Conservation (phyloP, 2,113 vertebrate genomes). For the Tragulus kanchil region DNA sequence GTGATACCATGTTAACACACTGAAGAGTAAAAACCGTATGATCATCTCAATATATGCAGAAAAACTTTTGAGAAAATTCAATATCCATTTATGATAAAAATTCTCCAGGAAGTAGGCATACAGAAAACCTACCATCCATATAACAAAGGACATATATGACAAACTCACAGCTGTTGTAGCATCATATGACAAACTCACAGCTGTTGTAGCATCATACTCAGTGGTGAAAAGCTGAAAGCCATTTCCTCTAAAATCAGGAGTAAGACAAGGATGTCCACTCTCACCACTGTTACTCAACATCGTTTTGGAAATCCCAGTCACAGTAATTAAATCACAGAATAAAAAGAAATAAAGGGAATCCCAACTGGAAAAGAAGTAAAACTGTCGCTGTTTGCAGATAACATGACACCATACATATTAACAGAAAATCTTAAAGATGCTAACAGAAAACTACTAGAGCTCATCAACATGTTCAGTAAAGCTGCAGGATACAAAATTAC, state of each 20-base stretch:
- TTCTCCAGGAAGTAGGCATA: not conserved
- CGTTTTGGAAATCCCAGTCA: not conserved
- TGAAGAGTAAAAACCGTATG: not conserved
- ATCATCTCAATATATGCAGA: not conserved
- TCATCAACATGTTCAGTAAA: not conserved
- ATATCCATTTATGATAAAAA: not conserved
- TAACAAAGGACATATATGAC: not conserved
- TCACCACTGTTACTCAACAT: not conserved
- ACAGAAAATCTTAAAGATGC: not conserved
- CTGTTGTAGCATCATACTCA: not conserved
- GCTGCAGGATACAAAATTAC: not conserved
- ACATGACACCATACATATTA: not conserved
- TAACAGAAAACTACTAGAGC: not conserved
- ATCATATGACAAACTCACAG: no score
- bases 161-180: not conserved
- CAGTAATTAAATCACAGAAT: not conserved
- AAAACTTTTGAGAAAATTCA: not conserved
- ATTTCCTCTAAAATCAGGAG: not conserved
- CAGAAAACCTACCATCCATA: not conserved
- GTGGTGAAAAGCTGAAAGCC: not conserved
- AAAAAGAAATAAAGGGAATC: not conserved
- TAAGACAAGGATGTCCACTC: not conserved
- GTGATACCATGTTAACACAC: not conserved
- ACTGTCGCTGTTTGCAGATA: not conserved
- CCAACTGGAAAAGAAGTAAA: not conserved